A percentile compares a stretch with the other conserved stretches of the same genome.
Evolutionary conservation across 1,140 invertebrate genomes (phyloP).

Genomic region (Anagrus nilaparvatae): DNA sequence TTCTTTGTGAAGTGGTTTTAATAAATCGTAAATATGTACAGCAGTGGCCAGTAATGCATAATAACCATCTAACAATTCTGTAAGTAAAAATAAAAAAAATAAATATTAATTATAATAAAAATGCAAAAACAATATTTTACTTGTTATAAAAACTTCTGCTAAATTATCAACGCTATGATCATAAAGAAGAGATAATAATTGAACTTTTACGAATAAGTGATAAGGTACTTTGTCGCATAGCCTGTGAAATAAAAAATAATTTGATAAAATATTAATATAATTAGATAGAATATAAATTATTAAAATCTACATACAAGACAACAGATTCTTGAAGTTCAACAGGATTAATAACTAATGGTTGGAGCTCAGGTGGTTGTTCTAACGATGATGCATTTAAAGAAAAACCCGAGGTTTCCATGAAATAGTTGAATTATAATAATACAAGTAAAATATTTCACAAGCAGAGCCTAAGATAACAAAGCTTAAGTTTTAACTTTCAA

Average conservation of each 20-base stretch:
- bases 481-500: too few relatives aligned
- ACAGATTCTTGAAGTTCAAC: conserved; percentile 25
- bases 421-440: conserved; percentile 40
- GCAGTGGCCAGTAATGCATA: conserved; percentile 48
- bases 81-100: too few relatives aligned
- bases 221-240: conserved; percentile 50
- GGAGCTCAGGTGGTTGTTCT: conserved; percentile 20
- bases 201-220: conserved; percentile 52
- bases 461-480: too few relatives aligned
- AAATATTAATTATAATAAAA: conserved; percentile 20
- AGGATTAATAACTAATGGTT: conserved; percentile 25
- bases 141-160: conserved; percentile 43
- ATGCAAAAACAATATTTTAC: too few relatives aligned
- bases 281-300: conserved; percentile 3
- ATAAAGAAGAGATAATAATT: conserved; percentile 44
- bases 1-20: conserved; percentile 47
- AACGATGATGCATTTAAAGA: conserved; percentile 23
- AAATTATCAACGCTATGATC: conserved; percentile 42
- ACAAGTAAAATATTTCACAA: too few relatives aligned
- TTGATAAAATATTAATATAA: too few relatives aligned
- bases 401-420: conserved; percentile 31
- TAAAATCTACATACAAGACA: conserved; percentile 23
- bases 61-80: conserved; percentile 51
- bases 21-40: conserved; percentile 43
- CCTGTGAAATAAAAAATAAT: conserved; percentile 38